Conservation (phyloP, 2,797 vertebrate species). For the Neosilurus mollespiculum region DNA sequence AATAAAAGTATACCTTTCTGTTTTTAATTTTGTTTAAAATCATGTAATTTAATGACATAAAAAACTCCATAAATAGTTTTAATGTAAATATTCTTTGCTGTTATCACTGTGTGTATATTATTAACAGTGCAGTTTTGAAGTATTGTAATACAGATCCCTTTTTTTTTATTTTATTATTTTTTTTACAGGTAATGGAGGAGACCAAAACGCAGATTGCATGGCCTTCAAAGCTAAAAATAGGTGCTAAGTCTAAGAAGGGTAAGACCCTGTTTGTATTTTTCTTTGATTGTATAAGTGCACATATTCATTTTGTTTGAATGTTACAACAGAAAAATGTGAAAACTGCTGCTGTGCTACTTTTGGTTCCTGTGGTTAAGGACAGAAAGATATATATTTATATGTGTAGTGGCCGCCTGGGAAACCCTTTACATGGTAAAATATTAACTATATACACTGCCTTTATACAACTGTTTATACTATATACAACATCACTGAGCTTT, state of each 20-base stretch:
- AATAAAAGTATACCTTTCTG: background rate
- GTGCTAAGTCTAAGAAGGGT: slow-evolving; percentile 83
- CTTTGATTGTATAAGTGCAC: background rate
- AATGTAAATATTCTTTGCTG: background rate
- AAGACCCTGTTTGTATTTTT: slow-evolving; percentile 49
- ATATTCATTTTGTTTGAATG: background rate
- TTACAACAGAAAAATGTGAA: background rate
- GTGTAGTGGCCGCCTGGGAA: background rate
- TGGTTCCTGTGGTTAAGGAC: background rate
- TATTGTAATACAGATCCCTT: background rate
- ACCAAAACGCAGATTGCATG: slow-evolving; percentile 81
- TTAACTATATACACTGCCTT: too few relatives aligned
- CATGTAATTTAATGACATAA: background rate
- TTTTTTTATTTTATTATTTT: too few relatives aligned
- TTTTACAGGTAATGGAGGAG: slow-evolving; percentile 78
- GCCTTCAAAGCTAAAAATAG: slow-evolving; percentile 82
- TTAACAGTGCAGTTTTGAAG: background rate
- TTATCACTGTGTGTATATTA: background rate
- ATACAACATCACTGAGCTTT: background rate
- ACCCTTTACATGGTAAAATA: background rate
- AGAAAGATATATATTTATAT: background rate
- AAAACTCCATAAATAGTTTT: background rate
- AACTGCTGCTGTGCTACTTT: background rate
- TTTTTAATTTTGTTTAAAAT: background rate
- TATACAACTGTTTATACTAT: background rate